phyloP scores from a whole-genome alignment of 2,797 vertebrate species.

The Adrianichthys oophorus region DNA sequence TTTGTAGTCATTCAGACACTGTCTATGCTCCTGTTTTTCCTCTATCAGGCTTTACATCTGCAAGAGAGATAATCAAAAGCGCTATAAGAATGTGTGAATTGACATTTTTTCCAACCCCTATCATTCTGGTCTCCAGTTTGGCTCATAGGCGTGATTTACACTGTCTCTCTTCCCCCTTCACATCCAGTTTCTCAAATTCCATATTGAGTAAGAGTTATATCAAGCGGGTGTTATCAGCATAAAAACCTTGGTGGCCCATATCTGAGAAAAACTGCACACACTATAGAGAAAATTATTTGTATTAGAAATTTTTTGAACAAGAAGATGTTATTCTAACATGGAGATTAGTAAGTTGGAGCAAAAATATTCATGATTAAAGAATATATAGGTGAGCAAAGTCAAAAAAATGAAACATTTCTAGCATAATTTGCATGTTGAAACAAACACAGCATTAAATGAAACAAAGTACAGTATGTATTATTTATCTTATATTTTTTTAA shows the following conservation, averaged over 20 bases:
- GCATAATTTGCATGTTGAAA: no score
- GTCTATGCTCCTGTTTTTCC: not conserved
- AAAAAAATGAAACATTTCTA: no score
- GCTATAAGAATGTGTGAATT: conserved; percentile 9
- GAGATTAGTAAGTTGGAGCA: not conserved
- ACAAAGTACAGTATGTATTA: no score
- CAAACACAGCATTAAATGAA: no score
- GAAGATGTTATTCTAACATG: conserved; percentile 16
- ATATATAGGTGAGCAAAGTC: no score
- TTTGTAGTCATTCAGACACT: no score
- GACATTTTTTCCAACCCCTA: conserved; percentile 16
- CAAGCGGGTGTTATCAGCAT: conserved; percentile 51
- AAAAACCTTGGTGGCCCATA: conserved; percentile 35
- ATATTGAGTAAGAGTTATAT: conserved; percentile 39
- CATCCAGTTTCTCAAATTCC: conserved; percentile 47
- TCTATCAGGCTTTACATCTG: conserved; percentile 3
- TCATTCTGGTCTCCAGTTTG: conserved; percentile 30
- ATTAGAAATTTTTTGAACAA: conserved; percentile 18
- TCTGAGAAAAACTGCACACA: conserved; percentile 26
- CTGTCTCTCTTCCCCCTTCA: conserved; percentile 20
- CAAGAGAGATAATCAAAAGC: conserved; percentile 5
- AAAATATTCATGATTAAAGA: not conserved
- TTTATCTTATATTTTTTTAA: no score
- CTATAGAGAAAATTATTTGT: not conserved
- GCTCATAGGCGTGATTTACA: conserved; percentile 41